Base-by-base conservation (phyloP, 1,140 invertebrate species). In the Drosophila cardini region DNA sequence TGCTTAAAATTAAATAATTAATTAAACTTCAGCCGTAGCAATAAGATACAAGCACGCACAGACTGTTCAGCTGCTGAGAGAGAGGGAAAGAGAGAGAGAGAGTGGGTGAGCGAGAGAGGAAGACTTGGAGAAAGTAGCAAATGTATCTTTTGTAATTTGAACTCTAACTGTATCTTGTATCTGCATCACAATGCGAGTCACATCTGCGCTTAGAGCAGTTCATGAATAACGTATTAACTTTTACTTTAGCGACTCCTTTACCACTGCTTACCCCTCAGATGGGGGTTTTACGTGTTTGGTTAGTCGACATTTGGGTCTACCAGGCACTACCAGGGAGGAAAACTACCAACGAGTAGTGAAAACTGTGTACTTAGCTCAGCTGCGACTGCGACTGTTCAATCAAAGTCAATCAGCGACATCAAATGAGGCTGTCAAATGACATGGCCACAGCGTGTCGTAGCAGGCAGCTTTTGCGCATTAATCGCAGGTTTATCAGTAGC, bases 161-260 rank as follows among this genome's bases (percentile, higher is more conserved):
- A 43, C 40, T 52, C 34, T 50, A 56, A 80, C 56, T 58, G 64
- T 78, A 78, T 78, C 64, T 82, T 58, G 64, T 78, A 78, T 78
- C 64, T 82, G 70, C 63, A 72, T 72, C 84, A 80, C 84, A 87
- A 87, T 87, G 84, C 87, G 62, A 90, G 87, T 90, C 87, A 90
- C 87, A 90, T 90, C 82, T 90, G 82, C 65, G 83, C 80, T 90
- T 87, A 90, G 21, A 26, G 87, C 80, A 84, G 80, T 80, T 90
- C 86, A 90, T 90, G 87, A 90, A 90, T 90, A 90, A 82, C 77
- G 80, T 90, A 90, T 90, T 90, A 90, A 87, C 87, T 90, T 90
- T 90, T 89, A 80, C 77, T 89, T 85, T 89, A 78, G 26, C 62
- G 6, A 50, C 15, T 53, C 8, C 45, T 76, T 62, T 79, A 61